Evolutionary conservation across 2,113 vertebrate species (phyloP), one percentile per base, ranked within the genome.

Genomic region (Erythrocercus mccallii): DNA sequence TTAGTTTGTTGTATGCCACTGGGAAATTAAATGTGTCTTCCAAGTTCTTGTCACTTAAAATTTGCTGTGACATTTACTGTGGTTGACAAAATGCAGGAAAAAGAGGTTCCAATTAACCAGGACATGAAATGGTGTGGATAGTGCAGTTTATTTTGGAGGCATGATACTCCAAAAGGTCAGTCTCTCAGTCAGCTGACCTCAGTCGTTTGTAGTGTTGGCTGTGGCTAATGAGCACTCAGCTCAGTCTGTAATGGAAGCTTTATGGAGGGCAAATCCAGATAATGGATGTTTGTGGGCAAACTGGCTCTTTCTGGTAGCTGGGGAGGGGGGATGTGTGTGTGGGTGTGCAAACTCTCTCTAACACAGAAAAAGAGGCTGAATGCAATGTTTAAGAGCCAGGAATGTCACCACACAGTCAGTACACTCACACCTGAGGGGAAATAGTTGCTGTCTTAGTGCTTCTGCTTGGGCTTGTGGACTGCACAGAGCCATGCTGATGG

Each of bases 41-140:
- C 86, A 91, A 96, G 95, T 97, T 98, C 98, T 97, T 95, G 97
- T 96, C 95, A 93, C 97, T 98, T 97, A 97, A 97, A 97, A 98
- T 98, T 98, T 97, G 92, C 96, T 51, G 93, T 99, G 98, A 99
- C 98, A 99, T 99, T 99, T 99, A 97, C 98, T 97, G 94, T 98
- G 95, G 98, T 97, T 97, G 88, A 98, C 96, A 92, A 97, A 98
- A 96, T 85, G 50, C 74, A 73, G 86, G 74, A n/a, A 72, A 66
- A 84, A 94, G 81, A 97, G 97, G 97, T 97, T 97, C 99, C 98
- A 99, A 99, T 99, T 99, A 99, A 98, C 93, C 71, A 98, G 98
- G 95, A 98, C 97, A 99, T 99, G 98, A 99, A 99, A 99, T 94
- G 53, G 94, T 92, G 94, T 96, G 97, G 97, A 97, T 98, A 96